Percentiles rank a stretch among this genome's conserved stretches.
phyloP scores from a whole-genome alignment of 64 coral and sea anemone species.

The Montipora foliosa region DNA sequence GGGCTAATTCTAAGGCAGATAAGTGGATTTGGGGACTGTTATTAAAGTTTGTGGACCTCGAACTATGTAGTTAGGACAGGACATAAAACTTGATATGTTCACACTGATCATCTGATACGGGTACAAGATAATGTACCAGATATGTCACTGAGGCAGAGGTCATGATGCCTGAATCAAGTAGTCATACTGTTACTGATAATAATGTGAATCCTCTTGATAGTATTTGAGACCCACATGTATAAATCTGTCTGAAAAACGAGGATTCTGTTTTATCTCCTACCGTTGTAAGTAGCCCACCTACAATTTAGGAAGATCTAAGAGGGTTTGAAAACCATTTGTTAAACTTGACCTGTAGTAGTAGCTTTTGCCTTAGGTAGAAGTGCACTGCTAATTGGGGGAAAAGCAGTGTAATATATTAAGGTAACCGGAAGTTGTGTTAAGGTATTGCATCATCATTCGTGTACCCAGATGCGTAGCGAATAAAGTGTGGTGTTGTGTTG shows the following conservation, averaged over 20 bases:
- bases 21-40: slow-evolving; percentile 55
- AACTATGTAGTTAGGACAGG: slow-evolving; percentile 80
- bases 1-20: slow-evolving; percentile 38
- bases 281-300: not conserved
- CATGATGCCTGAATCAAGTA: slow-evolving; percentile 61
- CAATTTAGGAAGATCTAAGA: slow-evolving; percentile 64
- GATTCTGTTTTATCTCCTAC: not conserved
- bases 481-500: too few relatives aligned
- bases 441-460: not conserved
- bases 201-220: not conserved
- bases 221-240: not conserved
- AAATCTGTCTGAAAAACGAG: not conserved
- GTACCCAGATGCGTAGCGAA: not conserved
- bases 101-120: slow-evolving; percentile 79
- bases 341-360: slow-evolving; percentile 57
- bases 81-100: slow-evolving; percentile 64
- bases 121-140: slow-evolving; percentile 65
- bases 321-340: slow-evolving; percentile 63
- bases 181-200: not conserved
- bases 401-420: not conserved
- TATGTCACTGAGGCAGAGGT: slow-evolving; percentile 29
- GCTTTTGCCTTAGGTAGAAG: not conserved
- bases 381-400: not conserved
- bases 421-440: not conserved
- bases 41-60: slow-evolving; percentile 52